phyloP scores from a whole-genome alignment of 2,113 vertebrate species.

The Brachypteracias leptosomus region DNA sequence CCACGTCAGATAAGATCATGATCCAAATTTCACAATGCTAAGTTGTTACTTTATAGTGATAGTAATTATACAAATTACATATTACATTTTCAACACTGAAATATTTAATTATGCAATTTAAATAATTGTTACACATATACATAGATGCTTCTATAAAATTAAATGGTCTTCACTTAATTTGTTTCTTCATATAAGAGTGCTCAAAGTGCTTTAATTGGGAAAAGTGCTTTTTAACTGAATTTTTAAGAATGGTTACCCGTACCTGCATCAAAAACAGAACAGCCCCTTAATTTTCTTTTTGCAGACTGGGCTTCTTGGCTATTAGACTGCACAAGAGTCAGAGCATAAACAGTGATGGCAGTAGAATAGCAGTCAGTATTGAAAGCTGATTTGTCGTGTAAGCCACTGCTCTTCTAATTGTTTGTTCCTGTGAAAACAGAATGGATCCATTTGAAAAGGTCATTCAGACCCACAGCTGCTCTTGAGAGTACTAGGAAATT shows the following conservation, averaged over 20 bases:
- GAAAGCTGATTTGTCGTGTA: conserved; percentile 65
- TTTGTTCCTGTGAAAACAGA: conserved; percentile 28
- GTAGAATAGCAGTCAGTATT: conserved; percentile 71
- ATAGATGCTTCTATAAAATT: not conserved
- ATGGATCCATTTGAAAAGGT: not conserved
- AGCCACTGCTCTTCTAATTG: conserved; percentile 43
- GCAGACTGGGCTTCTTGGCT: not conserved
- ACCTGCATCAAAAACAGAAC: conserved; percentile 44
- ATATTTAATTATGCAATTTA: not conserved
- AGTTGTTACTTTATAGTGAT: not conserved
- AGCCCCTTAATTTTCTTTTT: conserved; percentile 38
- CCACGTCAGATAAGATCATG: not conserved
- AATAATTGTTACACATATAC: not conserved
- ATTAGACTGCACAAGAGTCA: conserved; percentile 58
- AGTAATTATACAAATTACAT: not conserved
- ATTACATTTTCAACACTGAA: not conserved
- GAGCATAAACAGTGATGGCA: conserved; percentile 77
- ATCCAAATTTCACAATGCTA: not conserved
- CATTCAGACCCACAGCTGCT: not conserved
- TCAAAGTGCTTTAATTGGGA: not conserved
- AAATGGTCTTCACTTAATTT: not conserved
- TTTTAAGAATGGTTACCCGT: not conserved
- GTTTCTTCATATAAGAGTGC: not conserved
- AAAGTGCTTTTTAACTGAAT: not conserved
- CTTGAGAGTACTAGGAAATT: not conserved